Evolutionary conservation across 2,888 invertebrate species (phyloP).

Genomic region (Ochropacha duplaris): DNA sequence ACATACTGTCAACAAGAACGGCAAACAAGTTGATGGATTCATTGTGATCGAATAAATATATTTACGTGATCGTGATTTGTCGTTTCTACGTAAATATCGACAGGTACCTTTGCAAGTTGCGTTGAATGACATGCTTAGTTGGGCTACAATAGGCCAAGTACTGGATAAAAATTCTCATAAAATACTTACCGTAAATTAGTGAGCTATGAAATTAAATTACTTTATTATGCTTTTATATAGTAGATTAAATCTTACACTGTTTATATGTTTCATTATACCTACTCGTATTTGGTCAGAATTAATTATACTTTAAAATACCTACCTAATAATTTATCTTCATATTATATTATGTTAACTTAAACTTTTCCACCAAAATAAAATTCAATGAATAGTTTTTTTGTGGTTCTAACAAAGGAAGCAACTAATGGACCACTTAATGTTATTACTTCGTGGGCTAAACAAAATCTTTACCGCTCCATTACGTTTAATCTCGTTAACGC

Average conservation of each 20-base stretch:
- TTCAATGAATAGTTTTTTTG: neutral
- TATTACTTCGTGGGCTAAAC: neutral
- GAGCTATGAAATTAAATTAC: too few relatives aligned
- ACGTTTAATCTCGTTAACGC: neutral
- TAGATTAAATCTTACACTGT: too few relatives aligned
- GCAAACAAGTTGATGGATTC: neutral
- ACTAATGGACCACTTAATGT: neutral
- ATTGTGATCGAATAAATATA: neutral
- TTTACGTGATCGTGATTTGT: neutral
- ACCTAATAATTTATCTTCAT: too few relatives aligned
- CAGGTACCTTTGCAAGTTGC: neutral
- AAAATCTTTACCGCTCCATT: neutral
- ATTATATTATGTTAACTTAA: too few relatives aligned
- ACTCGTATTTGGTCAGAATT: too few relatives aligned
- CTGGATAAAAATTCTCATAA: too few relatives aligned
- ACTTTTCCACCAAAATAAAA: neutral
- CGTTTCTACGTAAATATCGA: neutral
- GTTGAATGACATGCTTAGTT: neutral
- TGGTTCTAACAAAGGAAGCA: neutral
- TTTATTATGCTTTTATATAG: too few relatives aligned
- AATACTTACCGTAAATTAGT: too few relatives aligned
- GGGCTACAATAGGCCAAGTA: too few relatives aligned
- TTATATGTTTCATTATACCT: too few relatives aligned
- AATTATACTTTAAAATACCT: too few relatives aligned
- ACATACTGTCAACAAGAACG: neutral